Evolutionary conservation across 2,113 vertebrate genomes (phyloP).

Genomic region (Rhabdomys dilectus): DNA sequence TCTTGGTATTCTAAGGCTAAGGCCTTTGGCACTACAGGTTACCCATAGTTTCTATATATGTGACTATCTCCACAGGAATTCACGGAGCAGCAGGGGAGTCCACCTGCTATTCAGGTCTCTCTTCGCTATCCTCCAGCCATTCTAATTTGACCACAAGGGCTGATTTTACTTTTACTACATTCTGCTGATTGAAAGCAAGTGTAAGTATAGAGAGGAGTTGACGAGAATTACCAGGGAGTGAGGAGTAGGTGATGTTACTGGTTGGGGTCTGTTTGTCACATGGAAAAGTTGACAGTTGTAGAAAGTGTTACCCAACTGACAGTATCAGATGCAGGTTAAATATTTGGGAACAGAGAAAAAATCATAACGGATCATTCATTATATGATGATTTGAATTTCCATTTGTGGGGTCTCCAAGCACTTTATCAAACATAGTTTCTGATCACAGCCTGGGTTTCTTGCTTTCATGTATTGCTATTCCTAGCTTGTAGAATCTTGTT

Average conservation of each 20-base stretch:
- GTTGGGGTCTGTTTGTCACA: neutral
- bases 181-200: neutral
- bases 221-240: neutral
- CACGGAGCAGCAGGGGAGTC: neutral
- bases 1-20: neutral
- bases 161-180: neutral
- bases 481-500: neutral
- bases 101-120: neutral
- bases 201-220: neutral
- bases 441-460: neutral
- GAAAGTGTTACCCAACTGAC: neutral
- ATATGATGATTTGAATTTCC: neutral
- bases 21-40: neutral
- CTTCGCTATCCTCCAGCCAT: no score
- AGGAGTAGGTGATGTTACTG: neutral
- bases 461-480: neutral
- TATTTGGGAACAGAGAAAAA: slow-evolving; percentile 16
- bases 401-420: neutral
- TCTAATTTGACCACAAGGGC: neutral
- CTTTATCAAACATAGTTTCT: slow-evolving; percentile 3
- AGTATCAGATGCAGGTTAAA: neutral
- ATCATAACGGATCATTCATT: neutral
- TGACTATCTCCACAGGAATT: neutral
- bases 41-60: neutral
- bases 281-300: neutral